phyloP scores from a whole-genome alignment of 1,140 invertebrate genomes.

The Drosophila ogumai region DNA sequence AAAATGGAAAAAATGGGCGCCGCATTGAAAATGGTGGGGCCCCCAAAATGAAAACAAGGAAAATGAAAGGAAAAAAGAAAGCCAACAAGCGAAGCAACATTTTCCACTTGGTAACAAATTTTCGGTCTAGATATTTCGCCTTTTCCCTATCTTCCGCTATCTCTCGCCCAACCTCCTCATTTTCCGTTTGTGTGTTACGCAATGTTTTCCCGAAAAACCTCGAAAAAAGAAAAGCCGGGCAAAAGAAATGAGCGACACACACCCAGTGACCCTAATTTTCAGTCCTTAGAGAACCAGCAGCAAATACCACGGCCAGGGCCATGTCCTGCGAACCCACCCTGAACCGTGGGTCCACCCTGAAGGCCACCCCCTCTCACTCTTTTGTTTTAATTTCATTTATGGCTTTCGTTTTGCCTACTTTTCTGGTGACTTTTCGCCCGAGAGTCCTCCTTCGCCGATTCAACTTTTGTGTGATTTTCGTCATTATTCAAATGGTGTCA shows the following conservation, averaged over 20 bases:
- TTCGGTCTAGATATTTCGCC: constrained; percentile 68
- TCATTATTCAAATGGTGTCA: constrained; percentile 48
- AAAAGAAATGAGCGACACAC: constrained; percentile 51
- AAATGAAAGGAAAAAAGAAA: constrained; percentile 24
- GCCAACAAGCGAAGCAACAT: constrained; percentile 50
- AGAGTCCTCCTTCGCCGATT: constrained; percentile 28
- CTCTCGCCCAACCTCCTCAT: constrained; percentile 9
- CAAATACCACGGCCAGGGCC: constrained; percentile 61
- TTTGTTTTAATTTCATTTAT: constrained; percentile 83
- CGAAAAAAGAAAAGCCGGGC: constrained; percentile 29
- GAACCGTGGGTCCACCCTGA: constrained; percentile 25
- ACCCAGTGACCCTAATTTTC: constrained; percentile 83
- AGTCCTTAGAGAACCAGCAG: constrained; percentile 70
- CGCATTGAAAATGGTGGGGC: constrained; percentile 64
- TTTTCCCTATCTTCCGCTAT: constrained; percentile 43
- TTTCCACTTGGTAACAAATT: constrained; percentile 74
- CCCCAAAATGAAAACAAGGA: constrained; percentile 39
- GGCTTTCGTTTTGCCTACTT: constrained; percentile 76
- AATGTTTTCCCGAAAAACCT: constrained; percentile 50
- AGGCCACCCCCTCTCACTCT: constrained; percentile 46
- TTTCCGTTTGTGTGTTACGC: constrained; percentile 51
- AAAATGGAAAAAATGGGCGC: constrained; percentile 74
- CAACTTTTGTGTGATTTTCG: constrained; percentile 48
- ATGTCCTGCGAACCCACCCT: constrained; percentile 39
- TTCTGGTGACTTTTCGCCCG: constrained; percentile 60